Base-by-base conservation (phyloP, 2,797 vertebrate genomes). In the Crenichthys baileyi region DNA sequence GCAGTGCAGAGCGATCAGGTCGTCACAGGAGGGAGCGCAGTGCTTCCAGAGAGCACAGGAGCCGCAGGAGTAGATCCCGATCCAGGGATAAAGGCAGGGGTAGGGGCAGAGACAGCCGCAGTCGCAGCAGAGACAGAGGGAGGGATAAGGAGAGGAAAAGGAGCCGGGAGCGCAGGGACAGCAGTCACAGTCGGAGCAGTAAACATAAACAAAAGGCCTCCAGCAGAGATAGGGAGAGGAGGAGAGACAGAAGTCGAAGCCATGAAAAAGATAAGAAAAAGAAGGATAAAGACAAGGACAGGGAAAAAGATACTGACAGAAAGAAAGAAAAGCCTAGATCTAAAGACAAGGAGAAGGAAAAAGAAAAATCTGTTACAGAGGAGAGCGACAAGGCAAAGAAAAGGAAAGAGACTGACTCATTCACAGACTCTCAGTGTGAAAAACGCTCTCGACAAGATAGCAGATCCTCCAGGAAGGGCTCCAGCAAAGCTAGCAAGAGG, bases 211-310 rank as follows among this genome's bases (percentile, higher is more conserved):
- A 96, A 87, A 98, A 97, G 88, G 95, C 97, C 83, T 96, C 97
- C 85, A 97, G 96, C 92, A 98, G 97, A 88, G 97, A 96, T 41
- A 94, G 96, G 83, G 97, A 97, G 80, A 97, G 96, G 84, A 96
- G 94, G 90, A 97, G 96, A 84, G 97, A 97, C 70, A 96, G 96
- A 87, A 97, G 97, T 67, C 95, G 95, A 71, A 97, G 96, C 82
- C 86, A 97, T 77, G 96, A 98, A 80, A 97, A 96, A 92, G 97
- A 99, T 80, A 97, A 96, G 90, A 97, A 97, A 94, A 97, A 97
- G 95, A 97, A 95, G 86, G 94, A 98, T 68, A 97, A 77, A 56
- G 80, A 85, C 16, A 83, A 94, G 83, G 98, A 97, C 78, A 96
- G 95, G 90, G 97, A 98, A 22, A 94, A 80, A 65, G 93, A 94